These are phyloP conservation scores for Ametastegia equiseti DNA, from an alignment of 2,888 invertebrate species.

Conservation along the genomic window DNA sequence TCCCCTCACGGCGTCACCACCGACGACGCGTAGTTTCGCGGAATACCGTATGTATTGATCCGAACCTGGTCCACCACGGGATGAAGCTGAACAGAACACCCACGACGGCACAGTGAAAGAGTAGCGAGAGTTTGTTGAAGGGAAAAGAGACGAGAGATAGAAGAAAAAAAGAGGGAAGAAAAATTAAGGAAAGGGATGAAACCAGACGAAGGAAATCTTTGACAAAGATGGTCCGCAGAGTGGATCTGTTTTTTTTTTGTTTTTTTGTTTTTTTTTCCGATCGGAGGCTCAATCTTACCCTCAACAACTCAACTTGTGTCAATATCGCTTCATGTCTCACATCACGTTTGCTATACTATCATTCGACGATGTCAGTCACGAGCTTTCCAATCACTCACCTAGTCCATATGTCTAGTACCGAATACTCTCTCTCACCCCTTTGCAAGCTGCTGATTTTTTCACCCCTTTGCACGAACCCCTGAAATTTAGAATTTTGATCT, in stretches of 20 bases:
- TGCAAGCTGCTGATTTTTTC: background rate
- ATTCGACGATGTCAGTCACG: slow-evolving; percentile 54
- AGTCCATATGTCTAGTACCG: background rate
- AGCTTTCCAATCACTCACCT: slow-evolving; percentile 59
- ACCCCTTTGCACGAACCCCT: background rate
- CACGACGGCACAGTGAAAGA: no score
- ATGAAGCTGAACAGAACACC: no score
- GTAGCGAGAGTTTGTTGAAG: no score
- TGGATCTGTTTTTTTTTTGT: no score
- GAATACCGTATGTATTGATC: slow-evolving; percentile 73
- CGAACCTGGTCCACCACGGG: slow-evolving; percentile 57
- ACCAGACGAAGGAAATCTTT: slow-evolving; percentile 28
- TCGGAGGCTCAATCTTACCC: background rate
- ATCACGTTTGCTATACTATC: slow-evolving; percentile 64
- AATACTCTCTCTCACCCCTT: background rate
- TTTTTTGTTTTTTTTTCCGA: no score
- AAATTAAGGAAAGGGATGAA: slow-evolving; percentile 34
- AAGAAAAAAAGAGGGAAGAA: no score
- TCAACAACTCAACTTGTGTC: slow-evolving; percentile 59
- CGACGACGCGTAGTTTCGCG: slow-evolving; percentile 58
- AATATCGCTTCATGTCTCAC: slow-evolving; percentile 62
- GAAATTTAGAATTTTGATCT: background rate
- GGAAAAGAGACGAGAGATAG: slow-evolving; percentile 58
- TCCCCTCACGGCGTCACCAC: slow-evolving; percentile 31
- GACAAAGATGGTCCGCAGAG: slow-evolving; percentile 31